A percentile compares a stretch with the other conserved stretches of the same genome.
phyloP scores from a whole-genome alignment of 2,113 vertebrate species.

The cattle (Bos taurus) region DNA sequence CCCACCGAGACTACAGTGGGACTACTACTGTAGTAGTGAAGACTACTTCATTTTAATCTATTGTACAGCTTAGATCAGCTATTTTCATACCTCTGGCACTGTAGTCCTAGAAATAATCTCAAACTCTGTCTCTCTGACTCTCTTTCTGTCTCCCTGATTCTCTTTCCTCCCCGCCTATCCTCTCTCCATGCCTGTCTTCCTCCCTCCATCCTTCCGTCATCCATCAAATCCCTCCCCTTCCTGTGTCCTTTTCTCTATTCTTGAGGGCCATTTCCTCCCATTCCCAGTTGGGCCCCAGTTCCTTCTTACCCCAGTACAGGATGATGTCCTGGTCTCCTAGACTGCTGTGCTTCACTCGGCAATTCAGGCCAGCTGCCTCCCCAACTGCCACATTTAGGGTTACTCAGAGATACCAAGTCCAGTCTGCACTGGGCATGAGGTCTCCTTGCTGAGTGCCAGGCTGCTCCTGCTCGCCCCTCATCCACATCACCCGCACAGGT shows the following conservation, averaged over 20 bases:
- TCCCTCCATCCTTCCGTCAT: accelerated
- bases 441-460: neutral
- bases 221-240: neutral
- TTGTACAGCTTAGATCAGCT: neutral
- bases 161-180: accelerated
- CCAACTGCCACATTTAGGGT: neutral
- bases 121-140: neutral
- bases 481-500: neutral
- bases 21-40: neutral
- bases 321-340: neutral
- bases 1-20: too few species aligned
- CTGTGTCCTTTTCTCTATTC: neutral
- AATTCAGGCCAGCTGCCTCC: neutral
- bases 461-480: neutral
- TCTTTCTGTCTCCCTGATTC: neutral
- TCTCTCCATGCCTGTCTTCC: neutral
- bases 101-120: neutral
- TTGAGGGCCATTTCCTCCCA: neutral
- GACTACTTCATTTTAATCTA: neutral
- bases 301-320: constrained; percentile 1
- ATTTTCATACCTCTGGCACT: neutral
- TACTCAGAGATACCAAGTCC: neutral
- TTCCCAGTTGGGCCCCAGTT: accelerated
- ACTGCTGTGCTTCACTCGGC: constrained; percentile 27
- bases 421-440: neutral